Conservation (phyloP, 2,113 vertebrate genomes). For the Ameiurus melas region DNA sequence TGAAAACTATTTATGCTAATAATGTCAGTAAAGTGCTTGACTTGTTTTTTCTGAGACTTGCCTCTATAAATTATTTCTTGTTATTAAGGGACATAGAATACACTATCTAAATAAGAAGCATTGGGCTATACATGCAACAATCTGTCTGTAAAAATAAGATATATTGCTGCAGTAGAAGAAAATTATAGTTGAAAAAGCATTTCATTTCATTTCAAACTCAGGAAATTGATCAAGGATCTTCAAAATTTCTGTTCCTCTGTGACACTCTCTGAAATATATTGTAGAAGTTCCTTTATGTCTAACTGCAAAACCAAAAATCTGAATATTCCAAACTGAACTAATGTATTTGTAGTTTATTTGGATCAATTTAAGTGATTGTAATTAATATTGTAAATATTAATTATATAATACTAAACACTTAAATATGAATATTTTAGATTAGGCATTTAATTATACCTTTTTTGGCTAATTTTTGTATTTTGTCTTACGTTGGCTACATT, state of each 20-base stretch:
- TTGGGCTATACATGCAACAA: not conserved
- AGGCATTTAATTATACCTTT: not conserved
- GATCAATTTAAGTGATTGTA: not conserved
- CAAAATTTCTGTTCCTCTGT: slow-evolving; percentile 10
- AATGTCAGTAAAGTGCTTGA: not conserved
- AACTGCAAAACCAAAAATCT: not conserved
- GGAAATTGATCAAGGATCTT: slow-evolving; percentile 20
- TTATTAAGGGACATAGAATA: not conserved
- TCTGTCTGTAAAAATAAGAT: not conserved
- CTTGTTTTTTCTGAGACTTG: not conserved
- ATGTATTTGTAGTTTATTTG: not conserved
- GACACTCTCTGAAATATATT: not conserved
- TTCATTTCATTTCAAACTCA: not conserved
- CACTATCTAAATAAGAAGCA: not conserved
- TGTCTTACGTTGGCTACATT: not conserved
- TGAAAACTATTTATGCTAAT: not conserved
- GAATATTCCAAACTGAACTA: not conserved
- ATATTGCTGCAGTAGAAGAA: not conserved
- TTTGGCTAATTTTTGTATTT: not conserved
- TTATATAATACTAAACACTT: not conserved
- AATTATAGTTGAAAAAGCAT: not conserved
- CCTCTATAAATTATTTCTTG: not conserved
- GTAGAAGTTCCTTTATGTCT: not conserved
- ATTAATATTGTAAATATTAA: not conserved
- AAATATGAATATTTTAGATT: not conserved